Conservation (phyloP, 2,797 vertebrate species). For the Coregonus ussuriensis region DNA sequence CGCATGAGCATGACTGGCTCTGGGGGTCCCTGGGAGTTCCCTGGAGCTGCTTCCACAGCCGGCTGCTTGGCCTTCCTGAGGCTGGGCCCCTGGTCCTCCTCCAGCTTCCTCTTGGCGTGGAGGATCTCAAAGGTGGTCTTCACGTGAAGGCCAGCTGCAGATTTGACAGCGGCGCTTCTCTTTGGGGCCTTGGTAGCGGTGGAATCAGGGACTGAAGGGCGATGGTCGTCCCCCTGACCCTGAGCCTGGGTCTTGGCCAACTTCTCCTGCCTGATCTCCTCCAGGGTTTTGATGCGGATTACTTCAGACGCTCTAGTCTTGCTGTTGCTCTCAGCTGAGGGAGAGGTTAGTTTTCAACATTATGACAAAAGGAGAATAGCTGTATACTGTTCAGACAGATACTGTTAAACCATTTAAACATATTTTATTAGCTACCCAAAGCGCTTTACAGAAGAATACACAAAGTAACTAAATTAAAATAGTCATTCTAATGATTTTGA, state of each 20-base stretch:
- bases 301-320: conserved; percentile 64
- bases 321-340: conserved; percentile 35
- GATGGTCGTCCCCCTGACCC: conserved; percentile 29
- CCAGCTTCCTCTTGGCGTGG: conserved; percentile 77
- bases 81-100: conserved; percentile 47
- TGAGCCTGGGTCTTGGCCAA: conserved; percentile 62
- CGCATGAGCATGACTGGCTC: background rate
- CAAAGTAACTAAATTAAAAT: too few relatives aligned
- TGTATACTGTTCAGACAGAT: background rate
- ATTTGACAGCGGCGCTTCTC: conserved; percentile 50
- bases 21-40: background rate
- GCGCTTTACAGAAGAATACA: too few relatives aligned
- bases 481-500: too few relatives aligned
- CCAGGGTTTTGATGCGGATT: conserved; percentile 88
- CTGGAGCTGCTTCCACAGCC: conserved; percentile 16
- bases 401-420: background rate
- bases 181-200: conserved; percentile 31
- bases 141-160: conserved; percentile 43
- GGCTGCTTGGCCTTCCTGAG: conserved; percentile 23
- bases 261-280: conserved; percentile 90
- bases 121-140: conserved; percentile 81
- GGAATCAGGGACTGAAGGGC: conserved; percentile 25
- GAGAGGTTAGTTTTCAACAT: background rate
- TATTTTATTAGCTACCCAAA: too few relatives aligned
- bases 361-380: background rate